Base-by-base conservation (phyloP, 2,797 vertebrate genomes). In the Molothrus aeneus region DNA sequence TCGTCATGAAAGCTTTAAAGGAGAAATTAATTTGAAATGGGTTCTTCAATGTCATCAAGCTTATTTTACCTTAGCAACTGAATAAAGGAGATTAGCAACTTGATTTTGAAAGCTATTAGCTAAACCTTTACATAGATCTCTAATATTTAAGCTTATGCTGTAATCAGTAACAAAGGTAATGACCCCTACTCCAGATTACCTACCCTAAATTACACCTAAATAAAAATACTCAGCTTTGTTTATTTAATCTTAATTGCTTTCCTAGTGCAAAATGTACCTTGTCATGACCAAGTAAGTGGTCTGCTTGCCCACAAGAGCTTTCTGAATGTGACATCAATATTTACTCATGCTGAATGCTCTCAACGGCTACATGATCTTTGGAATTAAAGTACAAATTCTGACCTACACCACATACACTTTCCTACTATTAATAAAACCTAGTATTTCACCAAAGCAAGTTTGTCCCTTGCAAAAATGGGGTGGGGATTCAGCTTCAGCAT, bases 341-440 rank as follows among this genome's bases (percentile, higher is more conserved):
- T 94, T 94, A 57, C 90, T 78, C 45, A 77, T 15, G 20, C 56
- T 59, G 68, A 93, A 92, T 17, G n/a, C 21, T 56, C 71, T 89
- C 75, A 86, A 51, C 9, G 19, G 34, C 57, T 34, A 45, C 22
- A 43, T 60, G 69, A 95, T 91, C 80, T 95, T 80, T 92, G 90
- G 79, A 95, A 94, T 68, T 75, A 86, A 95, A 94, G 89, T 90
- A 92, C 93, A 88, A 91, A 83, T 80, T 85, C 86, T 89, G 51
- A 53, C 40, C 63, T 29, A 69, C 8, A 24, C 25, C 24, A 92
- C 40, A 45, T 9, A 71, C 9, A 11, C 21, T 59, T 77, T 63
- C 11, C 53, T 48, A 31, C 48, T 50, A 54, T 47, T 72, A 89
- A 32, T 61, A 93, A 82, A 73, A 70, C 5, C 18, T 57, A 71